Evolutionary conservation across 2,888 invertebrate genomes (phyloP), one percentile per base, ranked within the genome.

Genomic region (Ormia ochracea): DNA sequence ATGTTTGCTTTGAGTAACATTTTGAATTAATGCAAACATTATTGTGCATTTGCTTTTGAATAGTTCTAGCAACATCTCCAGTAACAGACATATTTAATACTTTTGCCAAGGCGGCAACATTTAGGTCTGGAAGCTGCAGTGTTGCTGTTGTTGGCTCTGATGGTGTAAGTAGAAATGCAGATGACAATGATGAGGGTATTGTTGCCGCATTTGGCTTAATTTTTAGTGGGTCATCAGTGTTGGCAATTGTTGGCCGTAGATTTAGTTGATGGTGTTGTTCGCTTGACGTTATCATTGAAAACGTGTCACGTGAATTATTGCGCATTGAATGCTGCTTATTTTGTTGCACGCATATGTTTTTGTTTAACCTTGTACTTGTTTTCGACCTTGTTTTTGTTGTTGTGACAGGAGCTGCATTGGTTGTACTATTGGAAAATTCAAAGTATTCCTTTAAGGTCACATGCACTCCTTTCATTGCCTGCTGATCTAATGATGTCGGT

Each of bases 1-100:
- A 70, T 76, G 80, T 82, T 80, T 76, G 80, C 73, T 81, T 81
- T 75, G 79, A 81, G 68, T 75, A 72, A 50, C 70, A 61, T 68
- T 63, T 69, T 58, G 81, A 81, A 73, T 76, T 78, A 74, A 76
- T 68, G 72, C 76, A 81, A 78, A 82, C 65, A 82, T 61, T 70
- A 66, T 78, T 54, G 58, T 77, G 63, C 28, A 63, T 63, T 56
- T 63, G 21, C 68, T 28, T 50, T 63, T 33, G 66, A 12, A 61
- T 63, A 63, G 68, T 76, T 72, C 50, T 63, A 41, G 31, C 80
- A 76, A n/a, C 43, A 63, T 73, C 14, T 12, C 31, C 33, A 50
- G 65, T 17, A 69, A 72, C n/a, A 63, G 74, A 28, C 43, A 59
- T 58, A 58, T 31, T 54, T 68, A 58, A 52, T 81, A 59, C 56